phyloP scores from a whole-genome alignment of 1,140 invertebrate species.

The Pseudomyrmex pallidus region DNA sequence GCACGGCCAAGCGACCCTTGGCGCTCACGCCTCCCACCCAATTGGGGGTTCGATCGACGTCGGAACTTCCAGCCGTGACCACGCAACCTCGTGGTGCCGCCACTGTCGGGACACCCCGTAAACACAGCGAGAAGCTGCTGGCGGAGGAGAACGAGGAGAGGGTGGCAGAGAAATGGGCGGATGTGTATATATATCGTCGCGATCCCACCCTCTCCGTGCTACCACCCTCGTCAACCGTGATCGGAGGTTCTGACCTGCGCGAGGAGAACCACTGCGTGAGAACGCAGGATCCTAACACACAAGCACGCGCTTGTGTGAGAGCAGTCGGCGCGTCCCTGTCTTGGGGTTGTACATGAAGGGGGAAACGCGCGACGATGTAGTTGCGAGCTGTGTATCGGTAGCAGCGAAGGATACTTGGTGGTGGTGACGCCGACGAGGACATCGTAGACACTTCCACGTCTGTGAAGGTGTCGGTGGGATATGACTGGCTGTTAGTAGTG shows the following conservation, averaged over 20 bases:
- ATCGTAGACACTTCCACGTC: background rate
- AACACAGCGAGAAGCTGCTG: slow-evolving; percentile 60
- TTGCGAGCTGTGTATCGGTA: slow-evolving; percentile 5
- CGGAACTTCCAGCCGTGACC: slow-evolving; percentile 71
- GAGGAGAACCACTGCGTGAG: slow-evolving; percentile 61
- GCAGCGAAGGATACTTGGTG: background rate
- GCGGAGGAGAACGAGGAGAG: background rate
- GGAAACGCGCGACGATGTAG: background rate
- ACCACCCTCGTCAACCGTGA: slow-evolving; percentile 60
- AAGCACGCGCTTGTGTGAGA: background rate
- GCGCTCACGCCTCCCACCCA: slow-evolving; percentile 75
- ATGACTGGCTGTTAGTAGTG: background rate
- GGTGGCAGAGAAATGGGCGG: slow-evolving; percentile 45
- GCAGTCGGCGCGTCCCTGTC: slow-evolving; percentile 23
- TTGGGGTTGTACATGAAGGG: slow-evolving; percentile 23
- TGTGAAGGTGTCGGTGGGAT: background rate
- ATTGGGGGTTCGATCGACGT: slow-evolving; percentile 80
- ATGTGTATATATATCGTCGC: slow-evolving; percentile 46
- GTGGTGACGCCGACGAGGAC: background rate
- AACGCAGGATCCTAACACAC: slow-evolving; percentile 56
- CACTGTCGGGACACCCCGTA: slow-evolving; percentile 66
- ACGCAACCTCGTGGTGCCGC: slow-evolving; percentile 69
- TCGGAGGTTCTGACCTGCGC: slow-evolving; percentile 63
- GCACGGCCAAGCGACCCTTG: slow-evolving; percentile 52
- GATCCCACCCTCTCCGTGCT: background rate